phyloP scores from a whole-genome alignment of 2,797 vertebrate species.

The Lateolabrax maculatus region DNA sequence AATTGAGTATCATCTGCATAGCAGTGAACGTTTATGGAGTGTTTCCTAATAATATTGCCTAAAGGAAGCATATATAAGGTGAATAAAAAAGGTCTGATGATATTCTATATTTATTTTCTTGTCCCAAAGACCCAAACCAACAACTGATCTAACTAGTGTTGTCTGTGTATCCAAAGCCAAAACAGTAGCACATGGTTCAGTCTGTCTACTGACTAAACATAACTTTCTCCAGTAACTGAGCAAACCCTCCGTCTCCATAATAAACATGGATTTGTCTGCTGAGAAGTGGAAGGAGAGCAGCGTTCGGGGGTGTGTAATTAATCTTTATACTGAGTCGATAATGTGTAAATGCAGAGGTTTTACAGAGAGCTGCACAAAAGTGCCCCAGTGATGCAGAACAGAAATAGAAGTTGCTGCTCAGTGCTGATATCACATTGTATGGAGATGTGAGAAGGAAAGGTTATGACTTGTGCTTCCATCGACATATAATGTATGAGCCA shows the following conservation, averaged over 20 bases:
- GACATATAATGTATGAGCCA: conserved; percentile 55
- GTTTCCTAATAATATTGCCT: too few species aligned
- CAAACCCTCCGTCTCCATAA: not conserved
- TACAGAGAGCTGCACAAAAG: conserved; percentile 29
- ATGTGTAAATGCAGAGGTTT: conserved; percentile 39
- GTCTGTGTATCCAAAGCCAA: not conserved
- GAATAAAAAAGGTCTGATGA: too few species aligned
- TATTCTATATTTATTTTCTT: not conserved
- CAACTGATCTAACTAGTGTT: not conserved
- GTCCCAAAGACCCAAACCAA: not conserved
- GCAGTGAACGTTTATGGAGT: too few species aligned
- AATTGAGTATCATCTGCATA: too few species aligned
- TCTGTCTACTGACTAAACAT: not conserved
- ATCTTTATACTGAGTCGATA: conserved; percentile 37
- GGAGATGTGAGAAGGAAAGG: conserved; percentile 52
- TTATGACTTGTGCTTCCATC: conserved; percentile 47
- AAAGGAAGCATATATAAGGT: too few species aligned
- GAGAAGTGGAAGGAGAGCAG: conserved; percentile 7
- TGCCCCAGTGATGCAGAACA: conserved; percentile 43
- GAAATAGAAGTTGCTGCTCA: conserved; percentile 59
- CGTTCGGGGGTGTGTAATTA: conserved; percentile 8
- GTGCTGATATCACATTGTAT: conserved; percentile 52
- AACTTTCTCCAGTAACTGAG: not conserved
- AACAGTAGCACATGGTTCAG: not conserved
- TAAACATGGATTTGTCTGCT: not conserved